Evolutionary conservation across 2,113 vertebrate genomes (phyloP), one percentile per base, ranked within the genome.

Genomic region (Syngnathoides biaculeatus): DNA sequence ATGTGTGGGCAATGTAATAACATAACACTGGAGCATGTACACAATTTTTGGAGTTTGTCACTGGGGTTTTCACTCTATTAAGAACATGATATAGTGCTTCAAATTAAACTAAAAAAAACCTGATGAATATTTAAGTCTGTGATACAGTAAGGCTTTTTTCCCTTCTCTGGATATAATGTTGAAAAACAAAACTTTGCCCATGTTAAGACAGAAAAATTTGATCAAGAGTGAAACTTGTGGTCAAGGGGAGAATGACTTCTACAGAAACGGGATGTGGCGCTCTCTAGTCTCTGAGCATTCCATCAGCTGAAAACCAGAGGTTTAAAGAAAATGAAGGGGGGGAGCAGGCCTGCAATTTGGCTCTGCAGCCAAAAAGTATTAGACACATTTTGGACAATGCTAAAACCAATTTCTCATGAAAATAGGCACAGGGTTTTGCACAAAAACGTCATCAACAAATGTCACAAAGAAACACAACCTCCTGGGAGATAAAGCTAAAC

Each of bases 201-300:
- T 61, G 39, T 42, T 42, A 61, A 42, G 59, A 40, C 58, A 61
- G 8, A 35, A 30, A 57, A 26, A 59, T 2, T 39, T 17, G 55
- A 20, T 59, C 2, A 19, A 20, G 2, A 20, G 57, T 59, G 20
- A 61, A 61, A 61, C 35, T 14, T 61, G 59, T 14, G 38, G 38
- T 61, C 59, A 61, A 61, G 17, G 22, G 55, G 22, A 5, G 57
- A 61, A 61, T 61, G 59, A 61, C 38, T 61, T 61, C 4, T 42
- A 40, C 59, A 61, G 59, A 61, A 61, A 61, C 6, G 59, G 57
- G 59, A 61, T 42, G 59, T 42, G 35, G 58, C 1, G 38, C 38
- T 60, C 58, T 61, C 20, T 38, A 40, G 10, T 5, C 38, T 40
- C 35, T 40, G 38, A 61, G 38, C 20, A n/a, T 61, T 61, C n/a